Percentiles rank a stretch among this genome's conserved stretches.
Evolutionary conservation across 1,140 invertebrate genomes (phyloP).

Genomic region (Drosophila miranda): DNA sequence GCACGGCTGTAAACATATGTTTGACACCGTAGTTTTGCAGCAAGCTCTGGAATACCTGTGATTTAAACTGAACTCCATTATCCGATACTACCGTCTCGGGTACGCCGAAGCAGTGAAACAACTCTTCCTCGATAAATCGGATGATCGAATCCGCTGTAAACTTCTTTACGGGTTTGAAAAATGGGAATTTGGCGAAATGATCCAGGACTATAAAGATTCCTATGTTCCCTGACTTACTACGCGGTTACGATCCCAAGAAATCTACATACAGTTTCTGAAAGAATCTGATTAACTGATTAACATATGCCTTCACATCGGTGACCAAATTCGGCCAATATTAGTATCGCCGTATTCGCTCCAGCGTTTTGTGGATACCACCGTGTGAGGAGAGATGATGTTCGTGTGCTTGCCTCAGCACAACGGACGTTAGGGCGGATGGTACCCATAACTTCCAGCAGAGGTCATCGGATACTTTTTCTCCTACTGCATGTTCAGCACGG

Average conservation of each 20-base stretch:
- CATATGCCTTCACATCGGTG: not conserved
- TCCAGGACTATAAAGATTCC: conserved; percentile 11
- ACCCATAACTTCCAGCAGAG: conserved; percentile 6
- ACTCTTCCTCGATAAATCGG: not conserved
- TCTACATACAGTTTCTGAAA: not conserved
- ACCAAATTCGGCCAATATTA: conserved; percentile 6
- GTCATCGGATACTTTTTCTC: not conserved
- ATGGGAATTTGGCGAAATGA: conserved; percentile 1
- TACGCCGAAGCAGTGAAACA: conserved; percentile 3
- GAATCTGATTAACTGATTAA: not conserved
- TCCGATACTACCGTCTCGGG: not conserved
- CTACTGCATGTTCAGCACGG: conserved; percentile 6
- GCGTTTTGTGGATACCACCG: conserved; percentile 2
- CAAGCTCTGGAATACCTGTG: not conserved
- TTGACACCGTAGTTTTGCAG: not conserved
- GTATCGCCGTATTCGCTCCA: conserved; percentile 4
- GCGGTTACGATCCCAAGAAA: no score
- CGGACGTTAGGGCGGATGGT: not conserved
- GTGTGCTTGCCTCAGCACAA: not conserved
- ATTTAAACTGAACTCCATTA: conserved; percentile 1
- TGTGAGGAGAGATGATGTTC: not conserved
- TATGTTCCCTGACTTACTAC: conserved; percentile 4
- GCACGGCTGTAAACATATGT: no score
- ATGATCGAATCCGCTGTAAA: no score
- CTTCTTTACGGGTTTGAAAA: not conserved